phyloP scores from a whole-genome alignment of 2,888 invertebrate species.

The Tetropium fuscum region DNA sequence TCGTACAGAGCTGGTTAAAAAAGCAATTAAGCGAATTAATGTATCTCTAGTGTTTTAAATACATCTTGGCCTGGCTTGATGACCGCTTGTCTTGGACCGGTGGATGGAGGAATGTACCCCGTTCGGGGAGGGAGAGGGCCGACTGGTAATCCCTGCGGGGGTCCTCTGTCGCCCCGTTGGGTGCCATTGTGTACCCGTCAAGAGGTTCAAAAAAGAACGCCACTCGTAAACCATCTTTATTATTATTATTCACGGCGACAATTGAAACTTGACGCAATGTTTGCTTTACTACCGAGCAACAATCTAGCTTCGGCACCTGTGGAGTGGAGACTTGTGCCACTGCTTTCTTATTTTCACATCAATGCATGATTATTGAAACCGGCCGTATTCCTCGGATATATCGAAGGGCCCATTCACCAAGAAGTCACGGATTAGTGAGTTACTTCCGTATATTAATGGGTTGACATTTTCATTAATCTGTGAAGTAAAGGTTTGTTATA shows the following conservation, averaged over 20 bases:
- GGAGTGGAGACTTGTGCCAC: conserved; percentile 34
- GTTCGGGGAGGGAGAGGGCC: conserved; percentile 13
- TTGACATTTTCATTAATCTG: too few species aligned
- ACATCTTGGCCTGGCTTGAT: neutral
- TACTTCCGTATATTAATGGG: too few species aligned
- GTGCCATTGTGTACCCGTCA: conserved; percentile 65
- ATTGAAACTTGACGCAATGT: conserved; percentile 60
- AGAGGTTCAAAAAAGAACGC: conserved; percentile 60
- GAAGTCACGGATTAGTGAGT: too few species aligned
- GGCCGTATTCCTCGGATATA: neutral
- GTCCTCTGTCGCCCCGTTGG: conserved; percentile 62
- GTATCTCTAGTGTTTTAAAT: too few species aligned
- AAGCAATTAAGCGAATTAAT: too few species aligned
- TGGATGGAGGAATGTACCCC: conserved; percentile 27
- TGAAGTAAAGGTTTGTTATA: too few species aligned
- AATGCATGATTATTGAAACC: conserved; percentile 2
- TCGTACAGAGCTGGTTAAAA: too few species aligned
- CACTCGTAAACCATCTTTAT: conserved; percentile 66
- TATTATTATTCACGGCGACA: conserved; percentile 59
- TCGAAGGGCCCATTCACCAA: conserved; percentile 22
- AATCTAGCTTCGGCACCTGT: conserved; percentile 35
- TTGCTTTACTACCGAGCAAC: conserved; percentile 50
- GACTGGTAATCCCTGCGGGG: conserved; percentile 53
- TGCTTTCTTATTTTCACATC: conserved; percentile 21
- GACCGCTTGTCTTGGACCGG: conserved; percentile 21